phyloP scores from a whole-genome alignment of 2,888 invertebrate species.

The Chrysopilus asiliformis region DNA sequence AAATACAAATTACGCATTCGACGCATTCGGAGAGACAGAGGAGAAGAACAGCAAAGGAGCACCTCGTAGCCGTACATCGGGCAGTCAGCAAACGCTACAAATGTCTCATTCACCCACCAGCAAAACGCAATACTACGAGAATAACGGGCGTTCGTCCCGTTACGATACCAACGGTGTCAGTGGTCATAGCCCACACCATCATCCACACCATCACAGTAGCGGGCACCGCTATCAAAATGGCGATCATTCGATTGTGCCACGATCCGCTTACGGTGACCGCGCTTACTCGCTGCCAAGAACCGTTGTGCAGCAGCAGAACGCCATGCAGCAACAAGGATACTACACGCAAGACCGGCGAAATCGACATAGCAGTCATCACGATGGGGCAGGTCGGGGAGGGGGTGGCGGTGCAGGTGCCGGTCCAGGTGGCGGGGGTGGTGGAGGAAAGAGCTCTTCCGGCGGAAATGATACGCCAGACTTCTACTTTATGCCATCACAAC shows the following conservation, averaged over 20 bases:
- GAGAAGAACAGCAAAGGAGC: constrained; percentile 41
- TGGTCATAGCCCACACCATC: constrained; percentile 8
- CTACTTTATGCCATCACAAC: constrained; percentile 90
- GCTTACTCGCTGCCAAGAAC: constrained; percentile 60
- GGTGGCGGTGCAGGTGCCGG: constrained; percentile 37
- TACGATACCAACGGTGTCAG: constrained; percentile 14
- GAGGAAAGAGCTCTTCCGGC: constrained; percentile 21
- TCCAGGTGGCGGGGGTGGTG: constrained; percentile 21
- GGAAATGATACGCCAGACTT: constrained; percentile 54
- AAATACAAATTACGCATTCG: constrained; percentile 83
- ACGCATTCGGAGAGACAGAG: constrained; percentile 69
- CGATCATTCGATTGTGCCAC: constrained; percentile 8
- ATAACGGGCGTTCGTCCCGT: constrained; percentile 16
- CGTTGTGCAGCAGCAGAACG: constrained; percentile 34
- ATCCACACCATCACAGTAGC: constrained; percentile 1
- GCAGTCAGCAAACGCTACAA: constrained; percentile 33
- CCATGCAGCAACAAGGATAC: constrained; percentile 34
- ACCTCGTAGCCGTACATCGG: constrained; percentile 24
- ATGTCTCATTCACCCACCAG: constrained; percentile 36
- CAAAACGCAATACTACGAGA: constrained; percentile 28
- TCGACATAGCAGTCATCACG: constrained; percentile 35
- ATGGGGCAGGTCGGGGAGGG: constrained; percentile 35
- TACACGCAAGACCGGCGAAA: constrained; percentile 29
- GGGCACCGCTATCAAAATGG: constrained; percentile 23
- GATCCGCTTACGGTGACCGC: constrained; percentile 40